Evolutionary conservation across 2,113 vertebrate genomes (phyloP).

Genomic region (Oncorhynchus tshawytscha): DNA sequence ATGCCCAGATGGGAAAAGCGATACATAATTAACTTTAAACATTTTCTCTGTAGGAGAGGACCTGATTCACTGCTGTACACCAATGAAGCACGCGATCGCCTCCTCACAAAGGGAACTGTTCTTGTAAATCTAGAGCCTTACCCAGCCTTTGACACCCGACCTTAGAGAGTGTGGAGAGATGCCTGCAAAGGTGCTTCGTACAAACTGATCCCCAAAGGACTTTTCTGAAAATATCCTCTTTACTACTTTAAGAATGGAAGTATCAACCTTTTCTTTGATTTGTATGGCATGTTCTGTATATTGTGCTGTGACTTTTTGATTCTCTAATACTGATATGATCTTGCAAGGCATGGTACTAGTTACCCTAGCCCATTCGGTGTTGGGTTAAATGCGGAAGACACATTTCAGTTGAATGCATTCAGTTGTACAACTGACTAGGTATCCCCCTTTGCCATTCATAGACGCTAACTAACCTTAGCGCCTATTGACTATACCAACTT

Average conservation of each 20-base stretch:
- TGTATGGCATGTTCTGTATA: constrained; percentile 18
- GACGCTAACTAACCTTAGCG: too few relatives aligned
- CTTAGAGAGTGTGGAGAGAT: constrained; percentile 19
- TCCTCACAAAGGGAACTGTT: constrained; percentile 33
- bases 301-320: constrained; percentile 3
- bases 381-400: too few relatives aligned
- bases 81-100: constrained; percentile 18
- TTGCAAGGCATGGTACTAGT: not conserved
- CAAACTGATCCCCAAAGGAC: constrained; percentile 44
- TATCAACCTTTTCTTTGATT: not conserved
- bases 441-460: too few relatives aligned
- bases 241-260: constrained; percentile 25
- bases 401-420: too few relatives aligned
- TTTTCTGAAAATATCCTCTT: constrained; percentile 10
- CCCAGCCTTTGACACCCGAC: constrained; percentile 1
- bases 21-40: too few relatives aligned
- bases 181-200: constrained; percentile 47
- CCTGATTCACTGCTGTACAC: constrained; percentile 15
- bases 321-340: not conserved
- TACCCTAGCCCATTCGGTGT: not conserved
- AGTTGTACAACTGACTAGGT: too few relatives aligned
- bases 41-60: constrained; percentile 8
- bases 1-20: too few relatives aligned
- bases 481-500: too few relatives aligned
- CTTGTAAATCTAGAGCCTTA: constrained; percentile 36